A percentile compares a stretch with the other conserved stretches of the same genome.
phyloP scores from a whole-genome alignment of 2,797 vertebrate genomes.

The Acanthiza pusilla region DNA sequence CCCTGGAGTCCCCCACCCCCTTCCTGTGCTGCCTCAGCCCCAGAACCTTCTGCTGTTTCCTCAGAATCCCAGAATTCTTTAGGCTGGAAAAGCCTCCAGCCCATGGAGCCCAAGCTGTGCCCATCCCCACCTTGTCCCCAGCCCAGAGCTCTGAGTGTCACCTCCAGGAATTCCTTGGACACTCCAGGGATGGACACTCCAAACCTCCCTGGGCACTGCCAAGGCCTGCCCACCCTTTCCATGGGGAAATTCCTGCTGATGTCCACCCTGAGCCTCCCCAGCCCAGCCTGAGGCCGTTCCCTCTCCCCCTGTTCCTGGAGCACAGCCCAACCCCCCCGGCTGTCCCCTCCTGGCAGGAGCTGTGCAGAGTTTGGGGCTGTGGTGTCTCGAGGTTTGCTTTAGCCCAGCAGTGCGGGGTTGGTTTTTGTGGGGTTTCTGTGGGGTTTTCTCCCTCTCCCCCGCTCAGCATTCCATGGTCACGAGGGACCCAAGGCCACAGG shows the following conservation, averaged over 20 bases:
- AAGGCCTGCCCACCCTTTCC: neutral
- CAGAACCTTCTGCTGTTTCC: neutral
- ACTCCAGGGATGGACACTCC: neutral
- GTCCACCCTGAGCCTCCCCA: neutral
- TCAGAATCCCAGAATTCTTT: neutral
- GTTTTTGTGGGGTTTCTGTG: accelerated
- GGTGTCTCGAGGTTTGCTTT: neutral
- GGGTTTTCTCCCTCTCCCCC: neutral
- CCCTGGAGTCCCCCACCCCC: neutral
- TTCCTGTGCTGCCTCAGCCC: neutral
- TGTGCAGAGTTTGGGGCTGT: neutral
- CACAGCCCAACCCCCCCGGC: neutral
- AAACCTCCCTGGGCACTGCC: neutral
- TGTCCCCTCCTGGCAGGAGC: neutral
- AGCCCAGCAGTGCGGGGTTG: neutral
- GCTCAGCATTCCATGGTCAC: accelerated
- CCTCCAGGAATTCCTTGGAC: neutral
- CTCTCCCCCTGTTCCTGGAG: neutral
- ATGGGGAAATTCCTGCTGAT: neutral
- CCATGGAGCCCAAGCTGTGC: accelerated
- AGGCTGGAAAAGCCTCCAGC: accelerated
- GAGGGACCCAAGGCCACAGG: accelerated
- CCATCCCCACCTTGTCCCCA: neutral
- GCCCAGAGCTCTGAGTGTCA: neutral
- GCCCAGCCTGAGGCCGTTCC: neutral